Percentiles rank a stretch among this genome's conserved stretches.
Conservation (phyloP, 2,888 invertebrate species). For the Pristionchus mayeri region DNA sequence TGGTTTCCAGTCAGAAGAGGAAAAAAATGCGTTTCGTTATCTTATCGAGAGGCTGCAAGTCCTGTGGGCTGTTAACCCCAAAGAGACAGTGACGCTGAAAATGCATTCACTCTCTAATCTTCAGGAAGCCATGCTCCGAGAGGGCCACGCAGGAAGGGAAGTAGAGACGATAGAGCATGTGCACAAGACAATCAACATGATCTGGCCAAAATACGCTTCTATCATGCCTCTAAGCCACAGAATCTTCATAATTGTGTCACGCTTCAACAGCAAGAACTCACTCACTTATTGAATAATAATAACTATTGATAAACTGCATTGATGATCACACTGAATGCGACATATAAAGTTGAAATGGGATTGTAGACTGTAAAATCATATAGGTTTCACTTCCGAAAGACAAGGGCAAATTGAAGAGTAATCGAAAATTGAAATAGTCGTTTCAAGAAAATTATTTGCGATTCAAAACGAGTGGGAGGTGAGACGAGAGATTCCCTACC, state of each 20-base stretch:
- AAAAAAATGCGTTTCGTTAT: slow-evolving; percentile 62
- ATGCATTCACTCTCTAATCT: neutral
- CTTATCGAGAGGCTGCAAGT: slow-evolving; percentile 73
- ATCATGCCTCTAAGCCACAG: neutral
- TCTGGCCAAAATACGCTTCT: neutral
- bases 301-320: too few species aligned
- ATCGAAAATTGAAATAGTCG: too few species aligned
- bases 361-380: too few species aligned
- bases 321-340: too few species aligned
- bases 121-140: neutral
- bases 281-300: too few species aligned
- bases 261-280: too few species aligned
- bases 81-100: neutral
- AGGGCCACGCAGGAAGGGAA: neutral
- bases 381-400: too few species aligned
- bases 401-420: too few species aligned
- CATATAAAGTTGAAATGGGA: too few species aligned
- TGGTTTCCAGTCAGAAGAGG: slow-evolving; percentile 90
- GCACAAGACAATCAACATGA: neutral
- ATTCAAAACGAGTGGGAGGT: too few species aligned
- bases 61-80: slow-evolving; percentile 78
- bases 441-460: too few species aligned
- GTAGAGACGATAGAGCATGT: neutral
- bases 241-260: neutral
- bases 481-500: too few species aligned